phyloP scores from a whole-genome alignment of 2,113 vertebrate species.

The Pteronura brasiliensis region DNA sequence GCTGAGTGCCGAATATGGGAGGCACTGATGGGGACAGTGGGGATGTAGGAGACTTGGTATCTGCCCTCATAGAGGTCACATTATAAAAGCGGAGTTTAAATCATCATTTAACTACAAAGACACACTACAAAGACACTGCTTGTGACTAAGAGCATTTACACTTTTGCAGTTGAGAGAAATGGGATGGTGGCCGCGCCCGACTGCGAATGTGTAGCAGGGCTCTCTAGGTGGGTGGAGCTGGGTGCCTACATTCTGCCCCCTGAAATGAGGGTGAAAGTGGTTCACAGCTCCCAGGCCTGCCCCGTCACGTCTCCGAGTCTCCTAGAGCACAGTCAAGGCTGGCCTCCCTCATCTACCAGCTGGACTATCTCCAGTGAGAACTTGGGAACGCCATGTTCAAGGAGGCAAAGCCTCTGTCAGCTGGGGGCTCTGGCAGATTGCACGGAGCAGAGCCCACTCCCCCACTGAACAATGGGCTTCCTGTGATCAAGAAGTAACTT shows the following conservation, averaged over 20 bases:
- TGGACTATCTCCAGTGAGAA: neutral
- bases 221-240: neutral
- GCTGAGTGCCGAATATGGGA: neutral
- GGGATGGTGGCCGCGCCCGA: neutral
- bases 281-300: neutral
- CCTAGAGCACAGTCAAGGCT: neutral
- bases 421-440: neutral
- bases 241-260: neutral
- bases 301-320: neutral
- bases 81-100: neutral
- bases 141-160: neutral
- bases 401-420: neutral
- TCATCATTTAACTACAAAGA: neutral
- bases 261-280: neutral
- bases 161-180: neutral
- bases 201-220: neutral
- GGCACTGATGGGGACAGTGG: neutral
- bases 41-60: neutral
- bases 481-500: neutral
- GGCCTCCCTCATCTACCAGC: neutral
- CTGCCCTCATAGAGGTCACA: neutral
- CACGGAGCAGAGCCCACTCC: fast-evolving
- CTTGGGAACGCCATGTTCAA: neutral
- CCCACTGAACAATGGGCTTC: neutral
- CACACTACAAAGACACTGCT: no score